Conservation (phyloP, 1,140 invertebrate genomes). For the Penaeus indicus region DNA sequence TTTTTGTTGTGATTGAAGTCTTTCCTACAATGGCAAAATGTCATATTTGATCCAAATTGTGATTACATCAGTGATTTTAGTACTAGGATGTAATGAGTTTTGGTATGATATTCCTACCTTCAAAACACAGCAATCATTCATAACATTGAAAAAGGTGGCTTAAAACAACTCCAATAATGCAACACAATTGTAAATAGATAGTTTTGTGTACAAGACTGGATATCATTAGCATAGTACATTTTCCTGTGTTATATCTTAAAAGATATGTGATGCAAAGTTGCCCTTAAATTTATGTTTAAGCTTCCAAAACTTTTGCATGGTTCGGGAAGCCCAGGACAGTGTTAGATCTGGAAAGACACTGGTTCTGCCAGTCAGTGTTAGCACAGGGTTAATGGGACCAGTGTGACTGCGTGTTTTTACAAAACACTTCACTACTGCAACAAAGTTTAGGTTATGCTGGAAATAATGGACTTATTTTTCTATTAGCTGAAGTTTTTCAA, state of each 20-base stretch:
- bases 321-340: conserved; percentile 27
- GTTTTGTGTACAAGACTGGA: neutral
- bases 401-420: conserved; percentile 16
- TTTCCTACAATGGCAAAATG: too few relatives aligned
- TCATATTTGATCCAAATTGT: too few relatives aligned
- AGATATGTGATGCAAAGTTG: conserved; percentile 20
- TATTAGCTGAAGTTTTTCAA: neutral
- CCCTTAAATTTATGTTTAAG: conserved; percentile 41
- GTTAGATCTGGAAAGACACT: conserved; percentile 26
- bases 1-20: too few relatives aligned
- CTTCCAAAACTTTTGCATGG: conserved; percentile 41
- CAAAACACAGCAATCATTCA: too few relatives aligned
- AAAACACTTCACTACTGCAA: too few relatives aligned
- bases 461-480: neutral
- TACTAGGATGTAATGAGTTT: too few relatives aligned
- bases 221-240: conserved; percentile 15
- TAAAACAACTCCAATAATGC: too few relatives aligned
- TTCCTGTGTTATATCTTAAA: conserved; percentile 32
- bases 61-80: too few relatives aligned
- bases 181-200: too few relatives aligned
- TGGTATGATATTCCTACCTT: too few relatives aligned
- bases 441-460: conserved; percentile 6
- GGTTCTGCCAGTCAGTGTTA: conserved; percentile 23
- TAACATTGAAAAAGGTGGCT: too few relatives aligned
- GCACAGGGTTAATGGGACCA: conserved; percentile 35